Evolutionary conservation across 2,113 vertebrate species (phyloP).

Genomic region (Furnarius figulus): DNA sequence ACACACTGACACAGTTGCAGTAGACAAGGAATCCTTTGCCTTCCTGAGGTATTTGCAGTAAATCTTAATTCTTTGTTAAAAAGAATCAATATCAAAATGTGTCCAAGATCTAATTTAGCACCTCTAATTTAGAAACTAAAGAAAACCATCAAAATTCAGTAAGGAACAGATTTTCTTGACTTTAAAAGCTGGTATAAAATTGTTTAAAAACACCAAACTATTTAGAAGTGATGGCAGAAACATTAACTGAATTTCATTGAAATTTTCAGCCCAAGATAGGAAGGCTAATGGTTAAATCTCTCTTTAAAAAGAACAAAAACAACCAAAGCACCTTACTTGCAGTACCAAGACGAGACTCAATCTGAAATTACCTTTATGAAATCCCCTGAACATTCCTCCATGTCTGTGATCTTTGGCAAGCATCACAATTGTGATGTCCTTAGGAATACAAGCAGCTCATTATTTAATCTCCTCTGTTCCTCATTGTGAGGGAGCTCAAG

Average conservation of each 20-base stretch:
- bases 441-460: background rate
- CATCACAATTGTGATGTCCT: rapidly evolving
- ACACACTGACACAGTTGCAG: background rate
- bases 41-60: background rate
- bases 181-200: background rate
- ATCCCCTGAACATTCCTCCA: background rate
- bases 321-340: background rate
- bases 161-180: background rate
- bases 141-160: background rate
- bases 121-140: background rate
- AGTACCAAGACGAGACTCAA: background rate
- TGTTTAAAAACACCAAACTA: background rate
- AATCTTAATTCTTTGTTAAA: background rate
- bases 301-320: background rate
- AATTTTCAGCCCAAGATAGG: background rate
- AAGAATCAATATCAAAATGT: background rate
- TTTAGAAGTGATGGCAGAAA: background rate
- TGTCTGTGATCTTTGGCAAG: background rate
- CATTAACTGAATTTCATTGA: background rate
- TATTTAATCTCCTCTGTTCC: background rate
- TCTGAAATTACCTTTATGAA: background rate
- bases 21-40: background rate
- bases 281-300: background rate
- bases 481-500: background rate
- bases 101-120: background rate